phyloP scores from a whole-genome alignment of 1,140 invertebrate species.

The Hyles vespertilio region DNA sequence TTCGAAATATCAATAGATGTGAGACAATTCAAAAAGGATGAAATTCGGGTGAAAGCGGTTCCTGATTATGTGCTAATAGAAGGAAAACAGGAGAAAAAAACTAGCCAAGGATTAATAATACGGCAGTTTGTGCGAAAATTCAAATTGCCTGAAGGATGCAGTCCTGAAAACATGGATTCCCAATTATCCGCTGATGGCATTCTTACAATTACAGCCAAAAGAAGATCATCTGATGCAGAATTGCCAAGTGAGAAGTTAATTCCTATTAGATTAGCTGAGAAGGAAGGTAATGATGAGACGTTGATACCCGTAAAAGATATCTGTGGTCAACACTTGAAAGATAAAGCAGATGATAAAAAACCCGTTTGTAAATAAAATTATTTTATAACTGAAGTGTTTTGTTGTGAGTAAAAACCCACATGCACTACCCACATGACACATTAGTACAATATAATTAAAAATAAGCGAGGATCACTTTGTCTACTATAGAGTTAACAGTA shows the following conservation, averaged over 20 bases:
- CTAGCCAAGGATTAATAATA: constrained; percentile 36
- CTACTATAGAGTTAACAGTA: too few species aligned
- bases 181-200: constrained; percentile 45
- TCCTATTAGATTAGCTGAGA: constrained; percentile 28
- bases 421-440: too few species aligned
- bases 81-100: constrained; percentile 59
- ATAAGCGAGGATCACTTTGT: too few species aligned
- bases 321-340: constrained; percentile 4
- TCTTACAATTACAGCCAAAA: constrained; percentile 48
- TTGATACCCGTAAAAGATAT: constrained; percentile 11
- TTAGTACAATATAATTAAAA: too few species aligned
- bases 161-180: constrained; percentile 36
- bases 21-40: constrained; percentile 50
- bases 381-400: too few species aligned
- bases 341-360: constrained; percentile 5
- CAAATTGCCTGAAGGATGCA: constrained; percentile 53
- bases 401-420: too few species aligned
- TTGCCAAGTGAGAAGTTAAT: constrained; percentile 45
- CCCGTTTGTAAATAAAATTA: not conserved
- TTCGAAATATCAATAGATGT: constrained; percentile 54
- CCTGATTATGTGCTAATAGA: constrained; percentile 56
- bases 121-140: constrained; percentile 53
- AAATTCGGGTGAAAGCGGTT: constrained; percentile 55
- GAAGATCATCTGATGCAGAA: constrained; percentile 31
- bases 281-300: constrained; percentile 10